Evolutionary conservation across 2,888 invertebrate genomes (phyloP).

Genomic region (Chalcis sispes): DNA sequence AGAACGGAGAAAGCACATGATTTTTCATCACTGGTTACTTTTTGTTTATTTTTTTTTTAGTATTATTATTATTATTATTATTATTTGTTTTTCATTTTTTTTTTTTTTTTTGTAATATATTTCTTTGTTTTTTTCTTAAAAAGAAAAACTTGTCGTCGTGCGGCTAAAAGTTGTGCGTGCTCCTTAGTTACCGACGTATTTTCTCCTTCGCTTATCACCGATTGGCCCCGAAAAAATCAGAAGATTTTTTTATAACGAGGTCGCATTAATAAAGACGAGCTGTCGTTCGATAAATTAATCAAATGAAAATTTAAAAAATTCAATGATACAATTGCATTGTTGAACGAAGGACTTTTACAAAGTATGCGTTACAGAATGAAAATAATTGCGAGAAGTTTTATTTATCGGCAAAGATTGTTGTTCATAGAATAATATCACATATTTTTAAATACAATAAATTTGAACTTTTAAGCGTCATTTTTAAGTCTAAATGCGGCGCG

Average conservation of each 20-base stretch:
- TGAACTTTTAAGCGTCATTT: too few species aligned
- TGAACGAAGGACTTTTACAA: too few species aligned
- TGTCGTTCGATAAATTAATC: slow-evolving; percentile 14
- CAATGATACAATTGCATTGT: too few species aligned
- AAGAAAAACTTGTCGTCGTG: slow-evolving; percentile 54
- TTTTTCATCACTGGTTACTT: too few species aligned
- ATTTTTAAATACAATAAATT: too few species aligned
- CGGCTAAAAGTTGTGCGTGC: slow-evolving; percentile 56
- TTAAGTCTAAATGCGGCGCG: too few species aligned
- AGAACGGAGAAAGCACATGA: slow-evolving; percentile 22
- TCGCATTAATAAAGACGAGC: slow-evolving; percentile 44
- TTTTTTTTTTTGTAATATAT: background rate
- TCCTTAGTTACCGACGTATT: slow-evolving; percentile 50
- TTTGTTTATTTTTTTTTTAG: slow-evolving; percentile 21
- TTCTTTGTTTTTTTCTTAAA: slow-evolving; percentile 17
- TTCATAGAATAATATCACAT: too few species aligned
- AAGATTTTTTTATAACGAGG: slow-evolving; percentile 61
- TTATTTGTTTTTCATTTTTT: too few species aligned
- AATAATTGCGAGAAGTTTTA: too few species aligned
- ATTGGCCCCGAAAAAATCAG: slow-evolving; percentile 73
- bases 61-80: too few species aligned
- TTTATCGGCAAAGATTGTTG: too few species aligned
- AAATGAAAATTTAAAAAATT: background rate
- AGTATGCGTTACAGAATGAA: too few species aligned
- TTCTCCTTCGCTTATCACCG: slow-evolving; percentile 61